Evolutionary conservation across 2,888 invertebrate genomes (phyloP).

Genomic region (Alentia gelatinosa): DNA sequence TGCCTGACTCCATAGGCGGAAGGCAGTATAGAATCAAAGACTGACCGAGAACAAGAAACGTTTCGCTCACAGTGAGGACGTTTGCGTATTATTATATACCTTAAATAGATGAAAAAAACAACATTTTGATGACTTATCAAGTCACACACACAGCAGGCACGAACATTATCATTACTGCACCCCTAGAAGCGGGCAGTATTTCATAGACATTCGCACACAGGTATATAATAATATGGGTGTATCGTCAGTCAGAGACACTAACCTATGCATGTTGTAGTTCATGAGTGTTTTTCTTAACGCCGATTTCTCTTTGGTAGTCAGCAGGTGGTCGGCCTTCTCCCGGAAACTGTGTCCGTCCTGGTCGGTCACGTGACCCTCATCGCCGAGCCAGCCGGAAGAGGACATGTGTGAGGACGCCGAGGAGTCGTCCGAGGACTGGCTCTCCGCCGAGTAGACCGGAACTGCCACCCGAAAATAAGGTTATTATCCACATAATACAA

Average conservation of each 20-base stretch:
- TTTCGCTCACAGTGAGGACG: too few relatives aligned
- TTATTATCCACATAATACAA: too few relatives aligned
- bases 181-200: too few relatives aligned
- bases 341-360: conserved; percentile 72
- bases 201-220: too few relatives aligned
- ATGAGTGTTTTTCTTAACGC: conserved; percentile 71
- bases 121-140: too few relatives aligned
- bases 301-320: conserved; percentile 74
- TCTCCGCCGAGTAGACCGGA: conserved; percentile 21
- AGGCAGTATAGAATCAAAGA: too few relatives aligned
- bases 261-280: conserved; percentile 74
- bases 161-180: too few relatives aligned
- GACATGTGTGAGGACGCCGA: conserved; percentile 71
- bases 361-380: conserved; percentile 65
- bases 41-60: too few relatives aligned
- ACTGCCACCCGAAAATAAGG: too few relatives aligned
- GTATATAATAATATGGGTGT: background rate
- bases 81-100: too few relatives aligned
- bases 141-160: too few relatives aligned
- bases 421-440: conserved; percentile 29
- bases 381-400: conserved; percentile 68
- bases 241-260: conserved; percentile 61
- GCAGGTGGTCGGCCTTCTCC: conserved; percentile 72
- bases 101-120: background rate
- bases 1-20: too few relatives aligned